Conservation (phyloP, 2,888 invertebrate species). For the Agrilus mali region DNA sequence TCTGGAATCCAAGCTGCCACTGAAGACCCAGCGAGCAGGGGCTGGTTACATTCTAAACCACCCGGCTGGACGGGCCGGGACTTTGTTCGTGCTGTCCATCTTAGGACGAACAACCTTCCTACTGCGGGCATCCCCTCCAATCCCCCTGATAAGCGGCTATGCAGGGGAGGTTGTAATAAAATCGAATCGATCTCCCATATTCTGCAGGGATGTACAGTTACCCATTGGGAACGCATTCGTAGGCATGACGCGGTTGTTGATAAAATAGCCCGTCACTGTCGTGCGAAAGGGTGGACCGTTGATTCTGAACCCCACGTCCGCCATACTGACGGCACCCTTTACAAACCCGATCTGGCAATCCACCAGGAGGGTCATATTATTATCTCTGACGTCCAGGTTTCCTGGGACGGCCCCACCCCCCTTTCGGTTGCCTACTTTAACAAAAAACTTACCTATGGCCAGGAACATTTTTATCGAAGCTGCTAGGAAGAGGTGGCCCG, state of each 20-base stretch:
- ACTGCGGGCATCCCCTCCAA: too few relatives aligned
- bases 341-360: conserved; percentile 15
- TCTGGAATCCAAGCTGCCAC: too few relatives aligned
- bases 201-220: conserved; percentile 9
- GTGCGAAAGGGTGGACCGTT: conserved; percentile 2
- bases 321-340: conserved; percentile 11
- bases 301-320: conserved; percentile 16
- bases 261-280: conserved; percentile 10
- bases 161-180: too few relatives aligned
- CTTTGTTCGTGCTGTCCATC: too few relatives aligned
- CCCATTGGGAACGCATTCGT: conserved; percentile 9
- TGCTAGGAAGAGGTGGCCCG: too few relatives aligned
- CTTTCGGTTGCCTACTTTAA: conserved; percentile 5
- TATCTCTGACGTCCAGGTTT: conserved; percentile 8
- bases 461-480: too few relatives aligned
- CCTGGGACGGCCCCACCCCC: conserved; percentile 9
- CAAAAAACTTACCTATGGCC: too few relatives aligned
- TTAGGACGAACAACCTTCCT: too few relatives aligned
- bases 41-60: too few relatives aligned
- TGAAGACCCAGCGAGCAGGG: too few relatives aligned
- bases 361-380: conserved; percentile 2
- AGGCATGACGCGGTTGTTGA: conserved; percentile 13
- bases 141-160: too few relatives aligned
- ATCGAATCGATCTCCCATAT: conserved; percentile 5
- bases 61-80: too few relatives aligned